Evolutionary conservation across 2,888 invertebrate species (phyloP).

Genomic region (Agrilus mali): DNA sequence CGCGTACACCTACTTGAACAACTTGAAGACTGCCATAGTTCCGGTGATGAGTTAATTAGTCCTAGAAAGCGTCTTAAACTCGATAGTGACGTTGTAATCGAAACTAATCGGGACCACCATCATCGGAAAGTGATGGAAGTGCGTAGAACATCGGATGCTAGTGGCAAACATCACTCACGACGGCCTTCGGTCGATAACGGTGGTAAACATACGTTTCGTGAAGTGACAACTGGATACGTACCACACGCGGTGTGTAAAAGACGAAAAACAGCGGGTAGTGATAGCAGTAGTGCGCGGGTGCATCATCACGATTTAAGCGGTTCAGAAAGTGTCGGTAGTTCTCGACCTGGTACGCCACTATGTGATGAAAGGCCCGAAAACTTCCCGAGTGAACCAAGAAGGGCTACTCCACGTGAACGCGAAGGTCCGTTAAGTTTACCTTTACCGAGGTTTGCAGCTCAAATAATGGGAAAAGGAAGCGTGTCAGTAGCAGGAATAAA

Average conservation of each 20-base stretch:
- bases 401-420: constrained; percentile 44
- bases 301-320: constrained; percentile 45
- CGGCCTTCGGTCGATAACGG: constrained; percentile 40
- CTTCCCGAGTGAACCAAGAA: constrained; percentile 59
- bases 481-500: constrained; percentile 34
- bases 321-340: constrained; percentile 52
- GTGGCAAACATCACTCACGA: constrained; percentile 30
- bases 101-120: constrained; percentile 27
- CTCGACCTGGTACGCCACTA: constrained; percentile 74
- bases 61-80: constrained; percentile 55
- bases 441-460: constrained; percentile 74
- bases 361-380: constrained; percentile 72
- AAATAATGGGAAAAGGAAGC: constrained; percentile 26
- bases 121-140: constrained; percentile 38
- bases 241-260: constrained; percentile 41
- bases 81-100: constrained; percentile 36
- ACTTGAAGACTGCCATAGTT: constrained; percentile 57
- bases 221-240: constrained; percentile 22
- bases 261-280: constrained; percentile 37
- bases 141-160: constrained; percentile 39
- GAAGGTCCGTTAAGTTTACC: constrained; percentile 69
- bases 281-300: constrained; percentile 18
- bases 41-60: constrained; percentile 53
- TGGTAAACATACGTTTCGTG: constrained; percentile 24
- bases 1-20: constrained; percentile 57